Evolutionary conservation across 2,888 invertebrate species (phyloP).

Genomic region (Aleiodes testaceus): DNA sequence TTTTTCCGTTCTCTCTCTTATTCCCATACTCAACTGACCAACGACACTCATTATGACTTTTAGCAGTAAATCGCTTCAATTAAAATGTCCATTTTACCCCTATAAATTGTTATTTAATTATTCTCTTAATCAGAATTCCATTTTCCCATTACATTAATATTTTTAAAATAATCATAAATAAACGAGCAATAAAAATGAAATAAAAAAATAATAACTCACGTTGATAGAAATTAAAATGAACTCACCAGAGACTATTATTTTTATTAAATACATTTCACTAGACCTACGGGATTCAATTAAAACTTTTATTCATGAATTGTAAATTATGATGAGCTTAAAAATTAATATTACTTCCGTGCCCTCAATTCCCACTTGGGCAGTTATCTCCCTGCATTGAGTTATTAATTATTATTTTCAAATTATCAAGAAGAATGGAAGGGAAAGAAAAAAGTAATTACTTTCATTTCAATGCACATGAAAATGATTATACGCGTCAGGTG

Average conservation of each 20-base stretch:
- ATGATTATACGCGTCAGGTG: slow-evolving; percentile 4
- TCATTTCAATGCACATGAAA: neutral
- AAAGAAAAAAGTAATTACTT: neutral
- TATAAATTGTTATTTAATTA: neutral
- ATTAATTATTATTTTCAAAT: neutral
- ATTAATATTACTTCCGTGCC: slow-evolving; percentile 10
- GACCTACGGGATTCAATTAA: slow-evolving; percentile 22
- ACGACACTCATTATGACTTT: slow-evolving; percentile 5
- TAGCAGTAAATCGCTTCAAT: neutral
- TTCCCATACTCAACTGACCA: slow-evolving; percentile 11
- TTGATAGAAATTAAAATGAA: too few species aligned
- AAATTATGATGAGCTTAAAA: slow-evolving; percentile 28
- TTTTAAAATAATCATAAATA: too few species aligned
- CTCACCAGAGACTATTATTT: slow-evolving; percentile 2
- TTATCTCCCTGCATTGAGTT: slow-evolving; percentile 2
- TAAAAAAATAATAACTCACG: too few species aligned
- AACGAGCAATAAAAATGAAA: too few species aligned
- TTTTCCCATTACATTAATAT: too few species aligned
- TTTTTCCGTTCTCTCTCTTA: neutral
- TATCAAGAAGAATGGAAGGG: neutral
- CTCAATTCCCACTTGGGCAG: neutral
- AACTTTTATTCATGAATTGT: slow-evolving; percentile 28
- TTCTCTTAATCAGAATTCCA: too few species aligned
- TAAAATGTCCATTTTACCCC: too few species aligned
- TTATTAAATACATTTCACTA: neutral